Conservation (phyloP, 2,113 vertebrate species). For the Blennius ocellaris region DNA sequence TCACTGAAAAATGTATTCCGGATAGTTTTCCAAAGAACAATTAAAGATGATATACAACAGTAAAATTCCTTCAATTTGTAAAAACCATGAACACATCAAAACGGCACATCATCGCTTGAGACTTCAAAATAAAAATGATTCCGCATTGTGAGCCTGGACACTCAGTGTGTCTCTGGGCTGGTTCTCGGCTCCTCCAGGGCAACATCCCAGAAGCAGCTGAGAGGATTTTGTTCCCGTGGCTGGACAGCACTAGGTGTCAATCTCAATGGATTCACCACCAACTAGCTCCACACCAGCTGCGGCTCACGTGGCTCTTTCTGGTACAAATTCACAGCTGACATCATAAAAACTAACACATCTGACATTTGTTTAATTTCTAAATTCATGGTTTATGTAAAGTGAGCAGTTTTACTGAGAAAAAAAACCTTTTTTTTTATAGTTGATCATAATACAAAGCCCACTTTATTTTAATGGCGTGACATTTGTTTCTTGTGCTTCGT, state of each 20-base stretch:
- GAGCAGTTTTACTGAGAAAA: background rate
- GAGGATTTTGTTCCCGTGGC: slow-evolving; percentile 53
- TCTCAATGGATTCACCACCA: slow-evolving; percentile 31
- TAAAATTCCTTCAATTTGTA: slow-evolving; percentile 41
- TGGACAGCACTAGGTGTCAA: slow-evolving; percentile 59
- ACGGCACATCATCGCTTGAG: slow-evolving; percentile 50
- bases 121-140: slow-evolving; percentile 57
- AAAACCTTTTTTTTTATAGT: background rate
- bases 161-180: slow-evolving; percentile 32
- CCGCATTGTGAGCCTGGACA: slow-evolving; percentile 18
- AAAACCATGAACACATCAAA: slow-evolving; percentile 23
- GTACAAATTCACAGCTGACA: slow-evolving; percentile 60
- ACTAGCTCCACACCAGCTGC: slow-evolving; percentile 52
- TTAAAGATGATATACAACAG: slow-evolving; percentile 35
- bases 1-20: slow-evolving; percentile 7
- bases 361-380: slow-evolving; percentile 36
- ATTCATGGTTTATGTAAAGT: slow-evolving; percentile 19
- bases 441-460: slow-evolving; percentile 10
- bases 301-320: slow-evolving; percentile 22
- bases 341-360: slow-evolving; percentile 45
- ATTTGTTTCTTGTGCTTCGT: background rate
- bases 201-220: slow-evolving; percentile 70
- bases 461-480: slow-evolving; percentile 30
- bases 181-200: slow-evolving; percentile 33
- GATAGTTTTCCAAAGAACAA: background rate